Conservation (phyloP, 1,140 invertebrate genomes). For the Meloidogyne hapla region DNA sequence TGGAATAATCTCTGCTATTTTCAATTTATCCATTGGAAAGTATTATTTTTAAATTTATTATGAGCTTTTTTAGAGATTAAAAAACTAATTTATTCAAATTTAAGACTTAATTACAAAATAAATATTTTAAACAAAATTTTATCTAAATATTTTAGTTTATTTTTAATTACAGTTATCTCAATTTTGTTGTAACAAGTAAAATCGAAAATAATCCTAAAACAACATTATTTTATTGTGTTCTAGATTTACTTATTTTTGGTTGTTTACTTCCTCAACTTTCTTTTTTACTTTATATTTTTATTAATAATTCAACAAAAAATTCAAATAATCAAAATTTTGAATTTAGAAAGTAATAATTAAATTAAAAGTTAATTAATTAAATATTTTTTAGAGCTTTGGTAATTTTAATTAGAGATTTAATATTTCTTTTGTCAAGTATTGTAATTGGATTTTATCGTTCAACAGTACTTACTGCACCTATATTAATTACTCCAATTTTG, state of each 20-base stretch:
- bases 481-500: slow-evolving; percentile 21
- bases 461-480: slow-evolving; percentile 8
- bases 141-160: neutral
- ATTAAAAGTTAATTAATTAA: no score
- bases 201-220: neutral
- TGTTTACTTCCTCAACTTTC: neutral
- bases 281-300: slow-evolving; percentile 14
- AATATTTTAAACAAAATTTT: neutral
- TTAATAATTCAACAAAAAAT: slow-evolving; percentile 11
- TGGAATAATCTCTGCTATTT: slow-evolving; percentile 15
- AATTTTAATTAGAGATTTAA: slow-evolving; percentile 23
- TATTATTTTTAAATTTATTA: neutral
- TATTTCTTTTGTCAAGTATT: slow-evolving; percentile 18
- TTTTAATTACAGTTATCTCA: slow-evolving; percentile 12
- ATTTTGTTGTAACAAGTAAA: neutral
- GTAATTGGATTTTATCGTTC: slow-evolving; percentile 8
- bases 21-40: slow-evolving; percentile 24
- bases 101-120: no score
- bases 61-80: neutral
- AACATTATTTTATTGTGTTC: slow-evolving; percentile 9
- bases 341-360: slow-evolving; percentile 10
- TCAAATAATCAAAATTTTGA: neutral
- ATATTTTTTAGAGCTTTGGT: slow-evolving; percentile 4
- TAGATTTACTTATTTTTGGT: slow-evolving; percentile 18
- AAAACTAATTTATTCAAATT: no score